phyloP scores from a whole-genome alignment of 2,797 vertebrate species.

The Pogonophryne albipinna region DNA sequence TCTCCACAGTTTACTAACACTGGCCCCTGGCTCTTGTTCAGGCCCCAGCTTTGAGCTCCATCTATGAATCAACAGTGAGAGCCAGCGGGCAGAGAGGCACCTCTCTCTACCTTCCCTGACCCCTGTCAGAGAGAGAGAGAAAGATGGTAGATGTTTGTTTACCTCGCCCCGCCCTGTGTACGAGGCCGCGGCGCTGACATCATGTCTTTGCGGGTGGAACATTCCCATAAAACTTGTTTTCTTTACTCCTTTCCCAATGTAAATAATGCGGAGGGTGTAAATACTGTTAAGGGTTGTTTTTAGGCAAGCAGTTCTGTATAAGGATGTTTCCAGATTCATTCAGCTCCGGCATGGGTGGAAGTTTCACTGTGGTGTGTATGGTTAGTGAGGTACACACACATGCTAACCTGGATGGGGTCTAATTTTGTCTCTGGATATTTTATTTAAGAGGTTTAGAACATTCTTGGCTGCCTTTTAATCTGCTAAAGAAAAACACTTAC shows the following conservation, averaged over 20 bases:
- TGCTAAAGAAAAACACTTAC: conserved; percentile 6
- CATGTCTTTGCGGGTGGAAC: conserved; percentile 53
- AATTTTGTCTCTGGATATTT: conserved; percentile 37
- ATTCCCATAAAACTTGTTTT: conserved; percentile 69
- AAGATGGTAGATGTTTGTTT: conserved; percentile 55
- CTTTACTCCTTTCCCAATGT: conserved; percentile 54
- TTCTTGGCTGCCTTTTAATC: conserved; percentile 42
- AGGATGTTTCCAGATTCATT: conserved; percentile 41
- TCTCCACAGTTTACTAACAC: conserved; percentile 75
- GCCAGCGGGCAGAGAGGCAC: conserved; percentile 11
- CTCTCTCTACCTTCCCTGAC: conserved; percentile 25
- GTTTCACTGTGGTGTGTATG: conserved; percentile 32
- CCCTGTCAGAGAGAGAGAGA: conserved; percentile 23
- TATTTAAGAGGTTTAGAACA: conserved; percentile 36
- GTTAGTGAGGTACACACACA: conserved; percentile 44
- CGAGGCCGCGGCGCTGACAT: conserved; percentile 49
- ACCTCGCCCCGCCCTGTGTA: conserved; percentile 46
- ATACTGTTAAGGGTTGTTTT: conserved; percentile 43
- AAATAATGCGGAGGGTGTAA: conserved; percentile 62
- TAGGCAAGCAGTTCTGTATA: conserved; percentile 24
- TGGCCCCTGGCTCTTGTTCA: conserved; percentile 59
- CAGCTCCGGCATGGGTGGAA: conserved; percentile 15
- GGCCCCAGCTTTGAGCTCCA: conserved; percentile 23
- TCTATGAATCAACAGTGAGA: conserved; percentile 44
- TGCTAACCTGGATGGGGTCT: conserved; percentile 34